Percentiles rank a stretch among this genome's conserved stretches.
Conservation (phyloP, 2,113 vertebrate genomes). For the Sturnus vulgaris region DNA sequence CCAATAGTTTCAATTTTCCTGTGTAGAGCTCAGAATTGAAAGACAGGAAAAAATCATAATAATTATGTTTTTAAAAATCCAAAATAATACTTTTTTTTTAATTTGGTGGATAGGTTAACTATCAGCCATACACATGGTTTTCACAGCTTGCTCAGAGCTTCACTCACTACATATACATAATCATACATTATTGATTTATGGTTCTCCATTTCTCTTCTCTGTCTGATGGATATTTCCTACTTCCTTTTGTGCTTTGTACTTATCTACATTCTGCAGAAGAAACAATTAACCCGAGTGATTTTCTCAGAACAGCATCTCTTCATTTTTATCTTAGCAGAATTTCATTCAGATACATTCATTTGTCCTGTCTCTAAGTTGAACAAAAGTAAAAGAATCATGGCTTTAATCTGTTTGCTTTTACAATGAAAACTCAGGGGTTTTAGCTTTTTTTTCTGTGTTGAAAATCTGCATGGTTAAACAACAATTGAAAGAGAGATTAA, state of each 20-base stretch:
- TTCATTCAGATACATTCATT: slow-evolving; percentile 29
- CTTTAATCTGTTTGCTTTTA: slow-evolving; percentile 28
- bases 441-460: neutral
- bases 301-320: slow-evolving; percentile 1
- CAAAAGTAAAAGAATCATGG: slow-evolving; percentile 15
- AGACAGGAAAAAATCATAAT: neutral
- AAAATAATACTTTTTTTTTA: neutral
- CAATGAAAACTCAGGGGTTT: neutral
- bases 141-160: neutral
- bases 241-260: neutral
- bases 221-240: neutral
- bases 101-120: neutral
- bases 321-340: slow-evolving; percentile 31
- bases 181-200: slow-evolving; percentile 6
- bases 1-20: neutral
- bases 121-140: neutral
- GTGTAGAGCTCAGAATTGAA: neutral
- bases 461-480: slow-evolving; percentile 36
- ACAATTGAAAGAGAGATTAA: slow-evolving; percentile 38
- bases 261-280: slow-evolving; percentile 35
- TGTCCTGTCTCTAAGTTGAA: neutral
- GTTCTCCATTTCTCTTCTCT: neutral
- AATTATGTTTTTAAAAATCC: neutral
- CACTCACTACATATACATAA: neutral
- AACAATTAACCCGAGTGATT: slow-evolving; percentile 38